Evolutionary conservation across 1,140 invertebrate species (phyloP).

Genomic region (Triops cancriformis): DNA sequence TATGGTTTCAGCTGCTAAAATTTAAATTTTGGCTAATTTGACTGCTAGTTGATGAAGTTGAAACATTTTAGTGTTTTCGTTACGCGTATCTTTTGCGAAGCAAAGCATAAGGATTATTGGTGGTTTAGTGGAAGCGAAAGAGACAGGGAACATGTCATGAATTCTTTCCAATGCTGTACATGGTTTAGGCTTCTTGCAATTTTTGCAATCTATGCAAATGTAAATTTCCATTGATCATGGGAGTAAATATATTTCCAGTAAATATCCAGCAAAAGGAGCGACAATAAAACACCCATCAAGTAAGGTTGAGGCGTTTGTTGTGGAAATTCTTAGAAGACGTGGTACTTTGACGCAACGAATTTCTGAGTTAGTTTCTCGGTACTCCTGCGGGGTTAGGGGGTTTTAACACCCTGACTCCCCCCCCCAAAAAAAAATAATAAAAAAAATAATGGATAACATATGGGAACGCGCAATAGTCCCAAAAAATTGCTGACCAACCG

Average conservation of each 20-base stretch:
- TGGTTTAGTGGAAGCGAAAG: background rate
- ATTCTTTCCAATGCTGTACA: slow-evolving; percentile 8
- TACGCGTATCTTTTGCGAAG: background rate
- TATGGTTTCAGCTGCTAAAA: too few species aligned
- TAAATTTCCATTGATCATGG: slow-evolving; percentile 10
- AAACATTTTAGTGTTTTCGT: background rate
- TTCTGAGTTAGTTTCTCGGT: too few species aligned
- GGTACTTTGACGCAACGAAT: too few species aligned
- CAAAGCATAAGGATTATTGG: background rate
- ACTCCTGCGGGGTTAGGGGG: too few species aligned
- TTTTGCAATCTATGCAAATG: slow-evolving; percentile 14
- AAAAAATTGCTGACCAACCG: too few species aligned
- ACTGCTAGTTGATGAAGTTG: background rate
- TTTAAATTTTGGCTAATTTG: background rate
- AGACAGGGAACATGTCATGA: background rate
- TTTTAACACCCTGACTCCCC: too few species aligned
- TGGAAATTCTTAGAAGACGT: too few species aligned
- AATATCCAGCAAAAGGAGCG: background rate
- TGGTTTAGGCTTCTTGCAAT: slow-evolving; percentile 11
- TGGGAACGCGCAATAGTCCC: too few species aligned
- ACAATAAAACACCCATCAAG: too few species aligned
- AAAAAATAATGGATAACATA: too few species aligned
- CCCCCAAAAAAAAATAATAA: too few species aligned
- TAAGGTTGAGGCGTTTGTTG: too few species aligned
- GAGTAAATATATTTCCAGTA: slow-evolving; percentile 6